A percentile compares a stretch with the other conserved stretches of the same genome.
These are phyloP conservation scores for Cyphomyrus discorhynchus DNA, from an alignment of 2,113 vertebrate species.

Conservation along the genomic window DNA sequence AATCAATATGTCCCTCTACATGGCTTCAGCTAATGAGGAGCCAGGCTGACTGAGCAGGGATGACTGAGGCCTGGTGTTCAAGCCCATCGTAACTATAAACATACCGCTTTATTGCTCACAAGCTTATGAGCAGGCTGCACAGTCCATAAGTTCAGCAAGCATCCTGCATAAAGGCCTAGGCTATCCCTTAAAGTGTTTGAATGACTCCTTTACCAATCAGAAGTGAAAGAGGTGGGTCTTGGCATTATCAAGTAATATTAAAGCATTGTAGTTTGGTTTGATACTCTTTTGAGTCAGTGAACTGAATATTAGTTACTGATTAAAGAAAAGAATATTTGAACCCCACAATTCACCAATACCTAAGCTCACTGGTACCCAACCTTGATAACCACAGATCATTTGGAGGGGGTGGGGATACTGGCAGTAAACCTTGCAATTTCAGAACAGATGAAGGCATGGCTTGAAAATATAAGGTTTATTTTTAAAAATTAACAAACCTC, in stretches of 20 bases:
- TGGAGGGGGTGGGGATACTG: background rate
- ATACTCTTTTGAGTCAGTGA: background rate
- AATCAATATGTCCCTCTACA: background rate
- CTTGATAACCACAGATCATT: background rate
- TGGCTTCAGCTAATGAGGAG: background rate
- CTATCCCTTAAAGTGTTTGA: background rate
- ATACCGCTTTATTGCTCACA: background rate
- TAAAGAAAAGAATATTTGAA: background rate
- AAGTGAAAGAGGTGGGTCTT: background rate
- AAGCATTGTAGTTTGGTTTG: background rate
- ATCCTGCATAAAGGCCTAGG: background rate
- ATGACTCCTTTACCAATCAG: background rate
- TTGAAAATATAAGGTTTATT: background rate
- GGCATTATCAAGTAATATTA: background rate
- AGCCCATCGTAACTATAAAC: background rate
- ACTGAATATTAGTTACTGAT: background rate
- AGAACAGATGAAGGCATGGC: background rate
- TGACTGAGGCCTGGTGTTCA: background rate
- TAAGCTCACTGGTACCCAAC: background rate
- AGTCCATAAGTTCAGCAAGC: background rate
- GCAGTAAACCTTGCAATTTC: background rate
- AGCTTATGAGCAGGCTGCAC: background rate
- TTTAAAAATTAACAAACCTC: background rate
- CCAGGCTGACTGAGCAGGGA: background rate
- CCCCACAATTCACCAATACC: no score